phyloP scores from a whole-genome alignment of 2,888 invertebrate species.

The Melanostoma scalare region DNA sequence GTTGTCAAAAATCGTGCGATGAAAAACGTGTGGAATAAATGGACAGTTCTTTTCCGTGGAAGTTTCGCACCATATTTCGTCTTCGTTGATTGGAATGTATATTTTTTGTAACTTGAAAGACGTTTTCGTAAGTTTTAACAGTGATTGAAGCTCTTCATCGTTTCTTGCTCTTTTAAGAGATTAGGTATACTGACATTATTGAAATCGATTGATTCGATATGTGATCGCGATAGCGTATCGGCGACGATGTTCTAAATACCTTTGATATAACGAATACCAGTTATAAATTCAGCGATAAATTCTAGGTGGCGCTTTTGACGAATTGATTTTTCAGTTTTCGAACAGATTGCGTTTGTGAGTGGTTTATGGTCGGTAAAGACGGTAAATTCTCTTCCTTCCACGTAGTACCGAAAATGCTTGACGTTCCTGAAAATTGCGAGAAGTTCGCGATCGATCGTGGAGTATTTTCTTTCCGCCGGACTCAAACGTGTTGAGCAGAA shows the following conservation, averaged over 20 bases:
- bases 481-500: slow-evolving; percentile 29
- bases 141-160: neutral
- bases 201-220: slow-evolving; percentile 13
- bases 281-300: slow-evolving; percentile 20
- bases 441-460: slow-evolving; percentile 20
- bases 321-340: slow-evolving; percentile 19
- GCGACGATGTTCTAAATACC: slow-evolving; percentile 20
- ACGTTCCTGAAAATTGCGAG: slow-evolving; percentile 27
- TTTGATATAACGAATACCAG: slow-evolving; percentile 30
- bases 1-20: slow-evolving; percentile 26
- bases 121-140: neutral
- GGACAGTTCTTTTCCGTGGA: neutral
- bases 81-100: neutral
- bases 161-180: slow-evolving; percentile 11
- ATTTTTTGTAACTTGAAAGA: neutral
- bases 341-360: slow-evolving; percentile 25
- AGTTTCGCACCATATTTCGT: neutral
- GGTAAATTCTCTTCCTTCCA: slow-evolving; percentile 39
- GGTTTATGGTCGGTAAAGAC: too few species aligned
- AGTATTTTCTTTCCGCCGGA: slow-evolving; percentile 22
- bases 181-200: neutral
- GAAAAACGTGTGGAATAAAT: slow-evolving; percentile 16
- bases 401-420: slow-evolving; percentile 27
- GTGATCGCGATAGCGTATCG: slow-evolving; percentile 12
- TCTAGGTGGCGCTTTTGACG: slow-evolving; percentile 30